Evolutionary conservation across 2,797 vertebrate genomes (phyloP).

Genomic region (Gymnoscopelus braueri): DNA sequence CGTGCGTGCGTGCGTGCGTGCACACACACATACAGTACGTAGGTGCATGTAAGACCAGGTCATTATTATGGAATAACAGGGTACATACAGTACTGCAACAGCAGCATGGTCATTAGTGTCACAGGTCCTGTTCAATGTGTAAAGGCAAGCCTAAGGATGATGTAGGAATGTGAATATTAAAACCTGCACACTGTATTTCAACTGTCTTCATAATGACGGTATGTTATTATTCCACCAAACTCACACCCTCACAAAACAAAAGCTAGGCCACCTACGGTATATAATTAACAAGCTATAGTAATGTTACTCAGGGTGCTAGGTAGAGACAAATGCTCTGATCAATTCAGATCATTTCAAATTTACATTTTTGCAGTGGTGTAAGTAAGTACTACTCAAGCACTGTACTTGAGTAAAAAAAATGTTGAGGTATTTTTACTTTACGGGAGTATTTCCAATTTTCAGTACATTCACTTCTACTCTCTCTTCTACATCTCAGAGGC

Average conservation of each 20-base stretch:
- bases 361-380: neutral
- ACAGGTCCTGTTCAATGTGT: conserved; percentile 12
- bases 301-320: conserved; percentile 1
- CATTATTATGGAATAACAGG: too few species aligned
- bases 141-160: conserved; percentile 31
- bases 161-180: conserved; percentile 29
- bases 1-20: neutral
- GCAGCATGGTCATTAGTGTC: conserved; percentile 2
- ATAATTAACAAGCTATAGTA: conserved; percentile 50
- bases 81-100: too few species aligned
- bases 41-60: too few species aligned
- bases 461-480: too few species aligned
- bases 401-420: too few species aligned
- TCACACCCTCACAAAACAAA: conserved; percentile 35
- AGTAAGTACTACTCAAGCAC: too few species aligned
- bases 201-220: conserved; percentile 49
- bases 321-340: neutral
- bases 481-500: too few species aligned
- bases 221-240: conserved; percentile 30
- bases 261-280: conserved; percentile 28
- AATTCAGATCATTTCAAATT: neutral
- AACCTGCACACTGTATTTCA: conserved; percentile 15
- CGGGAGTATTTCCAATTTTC: too few species aligned
- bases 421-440: too few species aligned
- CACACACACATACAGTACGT: too few species aligned